These are phyloP conservation scores for Teleogryllus oceanicus DNA, from an alignment of 2,888 invertebrate species.

Conservation along the genomic window DNA sequence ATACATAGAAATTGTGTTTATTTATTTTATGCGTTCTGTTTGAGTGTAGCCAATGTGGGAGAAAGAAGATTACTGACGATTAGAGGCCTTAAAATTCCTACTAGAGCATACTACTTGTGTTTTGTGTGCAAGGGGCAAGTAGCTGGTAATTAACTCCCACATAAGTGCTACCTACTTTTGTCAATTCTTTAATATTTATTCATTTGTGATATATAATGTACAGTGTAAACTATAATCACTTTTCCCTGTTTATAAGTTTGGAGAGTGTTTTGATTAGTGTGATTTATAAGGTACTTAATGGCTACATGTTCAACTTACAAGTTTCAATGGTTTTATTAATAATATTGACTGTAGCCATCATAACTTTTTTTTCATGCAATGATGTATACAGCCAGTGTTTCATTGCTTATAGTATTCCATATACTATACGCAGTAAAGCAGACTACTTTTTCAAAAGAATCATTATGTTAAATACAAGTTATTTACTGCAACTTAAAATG, in stretches of 20 bases:
- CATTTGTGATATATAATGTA: conserved; percentile 18
- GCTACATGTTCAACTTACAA: background rate
- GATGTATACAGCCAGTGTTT: background rate
- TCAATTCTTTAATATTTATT: background rate
- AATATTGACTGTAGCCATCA: background rate
- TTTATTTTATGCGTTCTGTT: conserved; percentile 10
- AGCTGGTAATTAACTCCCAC: background rate
- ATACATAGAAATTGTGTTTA: background rate
- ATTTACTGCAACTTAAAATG: background rate
- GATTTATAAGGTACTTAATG: background rate
- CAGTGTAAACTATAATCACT: background rate
- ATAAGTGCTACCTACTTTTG: background rate
- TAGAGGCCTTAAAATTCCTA: conserved; percentile 18
- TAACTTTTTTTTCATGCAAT: background rate
- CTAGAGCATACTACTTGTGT: conserved; percentile 8
- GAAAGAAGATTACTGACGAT: background rate
- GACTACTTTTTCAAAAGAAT: background rate
- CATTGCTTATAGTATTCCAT: background rate
- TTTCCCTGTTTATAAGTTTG: background rate
- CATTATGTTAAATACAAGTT: background rate
- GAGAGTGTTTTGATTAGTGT: background rate
- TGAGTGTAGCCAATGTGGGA: background rate
- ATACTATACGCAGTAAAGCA: background rate
- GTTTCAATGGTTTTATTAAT: background rate
- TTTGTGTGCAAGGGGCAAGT: conserved; percentile 3